These are phyloP conservation scores for Andrena trimmerana DNA, from an alignment of 2,888 invertebrate genomes.

Conservation along the genomic window DNA sequence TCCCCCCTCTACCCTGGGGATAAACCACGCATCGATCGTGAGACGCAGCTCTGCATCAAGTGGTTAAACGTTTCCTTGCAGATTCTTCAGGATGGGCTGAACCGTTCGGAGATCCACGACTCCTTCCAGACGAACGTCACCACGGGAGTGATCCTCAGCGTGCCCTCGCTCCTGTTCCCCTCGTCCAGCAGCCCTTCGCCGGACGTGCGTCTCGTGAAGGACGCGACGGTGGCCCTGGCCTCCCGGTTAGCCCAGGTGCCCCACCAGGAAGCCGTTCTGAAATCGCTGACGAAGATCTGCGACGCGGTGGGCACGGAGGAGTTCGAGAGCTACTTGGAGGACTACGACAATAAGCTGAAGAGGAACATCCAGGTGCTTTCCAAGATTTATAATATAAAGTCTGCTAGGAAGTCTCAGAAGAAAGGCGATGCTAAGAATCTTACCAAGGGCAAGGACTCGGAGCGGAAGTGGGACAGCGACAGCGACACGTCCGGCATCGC, in stretches of 20 bases:
- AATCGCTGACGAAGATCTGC: slow-evolving; percentile 90
- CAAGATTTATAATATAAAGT: slow-evolving; percentile 86
- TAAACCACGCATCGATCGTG: slow-evolving; percentile 41
- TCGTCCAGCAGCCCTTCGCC: slow-evolving; percentile 76
- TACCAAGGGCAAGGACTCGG: slow-evolving; percentile 22
- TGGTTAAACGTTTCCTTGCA: slow-evolving; percentile 46
- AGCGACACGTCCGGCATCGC: slow-evolving; percentile 78
- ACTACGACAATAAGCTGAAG: slow-evolving; percentile 85
- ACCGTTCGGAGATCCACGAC: slow-evolving; percentile 72
- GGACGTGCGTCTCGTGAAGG: slow-evolving; percentile 73
- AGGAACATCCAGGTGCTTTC: slow-evolving; percentile 88
- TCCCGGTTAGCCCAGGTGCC: slow-evolving; percentile 85
- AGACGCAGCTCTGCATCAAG: slow-evolving; percentile 21
- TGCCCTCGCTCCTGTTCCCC: slow-evolving; percentile 83
- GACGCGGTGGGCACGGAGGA: slow-evolving; percentile 89
- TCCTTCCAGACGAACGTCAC: slow-evolving; percentile 84
- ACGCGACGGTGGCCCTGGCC: slow-evolving; percentile 82
- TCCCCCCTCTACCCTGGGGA: slow-evolving; percentile 19
- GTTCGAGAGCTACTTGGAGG: slow-evolving; percentile 87
- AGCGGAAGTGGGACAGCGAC: slow-evolving; percentile 72
- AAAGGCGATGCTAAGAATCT: slow-evolving; percentile 16
- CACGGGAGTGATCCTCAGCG: slow-evolving; percentile 83
- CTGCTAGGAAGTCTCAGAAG: slow-evolving; percentile 26
- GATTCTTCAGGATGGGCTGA: slow-evolving; percentile 77
- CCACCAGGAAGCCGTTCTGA: slow-evolving; percentile 89